Evolutionary conservation across 2,113 vertebrate genomes (phyloP).

Genomic region (Argyrosomus japonicus): DNA sequence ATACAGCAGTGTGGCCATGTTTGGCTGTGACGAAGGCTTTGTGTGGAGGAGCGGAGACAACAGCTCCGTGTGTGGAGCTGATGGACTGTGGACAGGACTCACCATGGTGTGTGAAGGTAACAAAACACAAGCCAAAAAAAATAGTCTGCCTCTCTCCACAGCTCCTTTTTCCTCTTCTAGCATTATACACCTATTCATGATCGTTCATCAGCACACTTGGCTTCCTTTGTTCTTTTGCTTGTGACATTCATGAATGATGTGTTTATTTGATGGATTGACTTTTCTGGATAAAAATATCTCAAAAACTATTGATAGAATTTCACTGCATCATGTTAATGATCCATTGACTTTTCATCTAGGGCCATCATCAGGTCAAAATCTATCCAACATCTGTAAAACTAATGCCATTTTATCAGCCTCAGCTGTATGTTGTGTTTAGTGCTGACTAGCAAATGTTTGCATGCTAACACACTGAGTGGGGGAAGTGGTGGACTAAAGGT

Average conservation of each 20-base stretch:
- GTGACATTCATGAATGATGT: background rate
- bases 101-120: conserved; percentile 84
- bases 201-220: background rate
- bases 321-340: background rate
- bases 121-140: background rate
- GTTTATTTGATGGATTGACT: background rate
- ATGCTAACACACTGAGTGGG: too few species aligned
- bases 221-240: background rate
- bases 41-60: conserved; percentile 72
- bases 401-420: too few species aligned
- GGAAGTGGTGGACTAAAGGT: too few species aligned
- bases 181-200: background rate
- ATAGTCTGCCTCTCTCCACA: background rate
- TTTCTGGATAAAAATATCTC: background rate
- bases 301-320: too few species aligned
- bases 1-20: conserved; percentile 70
- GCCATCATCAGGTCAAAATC: too few species aligned
- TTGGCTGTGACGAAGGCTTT: conserved; percentile 79
- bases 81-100: conserved; percentile 79
- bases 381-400: too few species aligned
- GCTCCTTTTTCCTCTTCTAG: background rate
- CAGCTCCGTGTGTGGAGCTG: conserved; percentile 75
- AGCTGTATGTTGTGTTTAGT: too few species aligned
- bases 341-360: background rate
- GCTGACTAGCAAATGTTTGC: too few species aligned